phyloP scores from a whole-genome alignment of 30 jellyfish, hydroid and myxozoan genomes.

The Pseudorhiza aurosa region DNA sequence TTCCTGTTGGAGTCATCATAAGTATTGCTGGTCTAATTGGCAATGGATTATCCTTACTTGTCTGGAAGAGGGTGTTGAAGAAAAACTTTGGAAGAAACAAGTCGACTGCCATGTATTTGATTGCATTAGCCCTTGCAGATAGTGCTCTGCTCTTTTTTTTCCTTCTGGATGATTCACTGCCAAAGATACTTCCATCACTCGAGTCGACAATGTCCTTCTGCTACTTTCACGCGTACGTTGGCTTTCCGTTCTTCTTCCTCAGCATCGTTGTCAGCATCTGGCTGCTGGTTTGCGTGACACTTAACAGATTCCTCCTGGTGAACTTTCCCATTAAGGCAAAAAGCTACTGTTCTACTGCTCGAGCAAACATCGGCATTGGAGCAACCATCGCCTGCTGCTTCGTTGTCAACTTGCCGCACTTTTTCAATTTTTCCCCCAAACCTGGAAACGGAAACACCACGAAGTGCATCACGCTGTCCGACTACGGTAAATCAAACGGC shows the following conservation, averaged over 20 bases:
- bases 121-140: constrained; percentile 72
- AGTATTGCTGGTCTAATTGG: constrained; percentile 74
- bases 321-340: constrained; percentile 65
- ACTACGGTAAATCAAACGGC: constrained; percentile 55
- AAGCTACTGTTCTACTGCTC: constrained; percentile 31
- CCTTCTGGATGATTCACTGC: constrained; percentile 53
- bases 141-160: constrained; percentile 68
- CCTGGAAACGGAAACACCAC: background rate
- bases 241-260: constrained; percentile 81
- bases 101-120: constrained; percentile 69
- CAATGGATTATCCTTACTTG: constrained; percentile 48
- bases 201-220: constrained; percentile 19
- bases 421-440: constrained; percentile 69
- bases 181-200: constrained; percentile 22
- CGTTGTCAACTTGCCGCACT: constrained; percentile 79
- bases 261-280: constrained; percentile 82
- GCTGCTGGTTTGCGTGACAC: constrained; percentile 76
- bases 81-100: constrained; percentile 57
- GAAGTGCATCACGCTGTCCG: constrained; percentile 6
- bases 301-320: constrained; percentile 79
- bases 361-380: constrained; percentile 56
- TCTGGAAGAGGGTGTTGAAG: constrained; percentile 65
- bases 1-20: constrained; percentile 75
- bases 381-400: constrained; percentile 61
- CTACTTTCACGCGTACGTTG: constrained; percentile 65